Conservation (phyloP, 1,140 invertebrate genomes). For the Schlechtendalia chinensis region DNA sequence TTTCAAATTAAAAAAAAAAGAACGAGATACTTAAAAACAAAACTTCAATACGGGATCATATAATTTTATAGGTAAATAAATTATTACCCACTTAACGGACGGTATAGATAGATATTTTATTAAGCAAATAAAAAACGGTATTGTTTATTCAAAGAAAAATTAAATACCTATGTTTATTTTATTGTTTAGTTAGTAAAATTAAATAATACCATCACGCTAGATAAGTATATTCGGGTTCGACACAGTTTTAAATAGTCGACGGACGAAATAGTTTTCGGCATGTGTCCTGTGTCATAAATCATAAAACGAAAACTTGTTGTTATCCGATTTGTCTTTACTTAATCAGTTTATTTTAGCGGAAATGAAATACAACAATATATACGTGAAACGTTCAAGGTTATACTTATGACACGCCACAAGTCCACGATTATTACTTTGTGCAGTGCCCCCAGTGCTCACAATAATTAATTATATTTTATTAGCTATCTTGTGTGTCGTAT, state of each 20-base stretch:
- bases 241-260: constrained; percentile 8
- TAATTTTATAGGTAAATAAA: no score
- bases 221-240: neutral
- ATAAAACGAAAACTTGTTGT: neutral
- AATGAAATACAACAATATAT: neutral
- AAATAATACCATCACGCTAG: no score
- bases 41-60: no score
- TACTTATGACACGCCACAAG: neutral
- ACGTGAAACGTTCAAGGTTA: neutral
- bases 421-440: neutral
- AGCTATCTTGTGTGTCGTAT: neutral
- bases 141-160: no score
- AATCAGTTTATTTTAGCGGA: constrained; percentile 4
- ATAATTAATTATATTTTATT: neutral
- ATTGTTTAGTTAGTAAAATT: no score
- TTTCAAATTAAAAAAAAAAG: no score
- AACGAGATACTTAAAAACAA: no score
- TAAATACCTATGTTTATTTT: no score
- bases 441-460: neutral
- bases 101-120: no score
- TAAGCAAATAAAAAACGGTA: no score
- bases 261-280: constrained; percentile 14
- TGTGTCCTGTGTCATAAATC: constrained; percentile 1
- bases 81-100: no score
- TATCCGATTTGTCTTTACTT: constrained; percentile 5